Percentiles rank a stretch among this genome's conserved stretches.
These are phyloP conservation scores for Rhopalosiphum nymphaeae DNA, from an alignment of 2,888 invertebrate genomes.

Conservation along the genomic window DNA sequence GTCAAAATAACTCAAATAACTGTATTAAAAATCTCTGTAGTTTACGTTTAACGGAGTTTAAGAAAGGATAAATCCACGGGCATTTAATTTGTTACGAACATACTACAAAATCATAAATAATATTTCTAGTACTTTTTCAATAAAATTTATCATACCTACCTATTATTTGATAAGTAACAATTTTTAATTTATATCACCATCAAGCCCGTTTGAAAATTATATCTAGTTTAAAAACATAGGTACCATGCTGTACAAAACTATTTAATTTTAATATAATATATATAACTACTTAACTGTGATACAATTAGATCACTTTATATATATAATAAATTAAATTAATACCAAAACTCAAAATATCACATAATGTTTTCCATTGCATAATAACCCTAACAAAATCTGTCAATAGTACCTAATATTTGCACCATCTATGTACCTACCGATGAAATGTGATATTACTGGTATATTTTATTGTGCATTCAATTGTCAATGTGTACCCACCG, in stretches of 20 bases:
- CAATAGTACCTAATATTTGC: not conserved
- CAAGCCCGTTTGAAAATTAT: not conserved
- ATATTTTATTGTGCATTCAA: constrained; percentile 30
- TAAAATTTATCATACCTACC: not conserved
- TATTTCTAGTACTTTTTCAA: not conserved
- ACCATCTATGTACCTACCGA: not conserved
- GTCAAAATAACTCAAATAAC: no score
- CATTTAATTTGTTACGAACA: no score
- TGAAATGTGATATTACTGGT: constrained; percentile 45
- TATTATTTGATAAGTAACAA: not conserved
- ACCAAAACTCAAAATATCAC: not conserved
- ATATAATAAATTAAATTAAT: not conserved
- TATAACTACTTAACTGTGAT: not conserved
- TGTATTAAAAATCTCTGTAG: no score
- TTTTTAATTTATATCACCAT: not conserved
- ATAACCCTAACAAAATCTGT: not conserved
- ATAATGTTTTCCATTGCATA: not conserved
- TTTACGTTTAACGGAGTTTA: no score
- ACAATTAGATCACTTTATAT: not conserved
- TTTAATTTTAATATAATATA: not conserved
- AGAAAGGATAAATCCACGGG: no score
- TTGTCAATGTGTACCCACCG: constrained; percentile 2
- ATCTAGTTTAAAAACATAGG: not conserved
- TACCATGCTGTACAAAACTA: not conserved
- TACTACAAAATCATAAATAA: not conserved